Base-by-base conservation (phyloP, 2,888 invertebrate species). In the Ischnura elegans region DNA sequence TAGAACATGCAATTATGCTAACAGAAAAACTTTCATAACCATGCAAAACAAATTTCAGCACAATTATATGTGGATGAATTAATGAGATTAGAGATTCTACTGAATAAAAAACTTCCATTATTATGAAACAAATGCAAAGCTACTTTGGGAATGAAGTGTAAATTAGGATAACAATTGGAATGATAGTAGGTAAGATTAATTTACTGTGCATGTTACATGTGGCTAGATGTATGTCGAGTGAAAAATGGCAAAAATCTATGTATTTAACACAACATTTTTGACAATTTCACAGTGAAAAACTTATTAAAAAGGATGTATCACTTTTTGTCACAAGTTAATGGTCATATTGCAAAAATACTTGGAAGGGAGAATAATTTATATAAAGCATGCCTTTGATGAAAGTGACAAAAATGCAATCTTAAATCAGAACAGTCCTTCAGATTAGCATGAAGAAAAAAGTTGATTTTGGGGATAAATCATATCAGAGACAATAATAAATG, bases 201-300 rank as follows among this genome's bases (percentile, higher is more conserved):
- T 90, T 90, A 90, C 61, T 90, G 90, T 90, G 90, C 90, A 61
- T 90, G 90, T 90, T 61, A 90, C 55, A 61, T 90, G 90, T 90
- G 43, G 55, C 90, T 90, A 66, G 10, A 90, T 90, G 90, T 90
- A 90, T n/a, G 90, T 61, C 66, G 42, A 90, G 90, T 43, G 90
- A 55, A 61, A 90, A 55, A 29, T 61, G 90, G 90, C 42, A 25
- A 36, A 61, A 29, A 90, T 90, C 61, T 61, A n/a, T 42, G 61
- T 43, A 66, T 43, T 21, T 61, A 25, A 90, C 61, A 43, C 43
- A n/a, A 36, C 43, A 90, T 90, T 55, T 43, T 66, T 51, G 42
- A 29, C 13, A 61, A 87, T 21, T 61, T 43, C 55, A 61, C 25
- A n/a, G 43, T 61, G 43, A n/a, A n/a, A 61, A 43, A 43, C 45